These are phyloP conservation scores for Hycleus phaleratus DNA, from an alignment of 1,140 invertebrate species.

Conservation along the genomic window DNA sequence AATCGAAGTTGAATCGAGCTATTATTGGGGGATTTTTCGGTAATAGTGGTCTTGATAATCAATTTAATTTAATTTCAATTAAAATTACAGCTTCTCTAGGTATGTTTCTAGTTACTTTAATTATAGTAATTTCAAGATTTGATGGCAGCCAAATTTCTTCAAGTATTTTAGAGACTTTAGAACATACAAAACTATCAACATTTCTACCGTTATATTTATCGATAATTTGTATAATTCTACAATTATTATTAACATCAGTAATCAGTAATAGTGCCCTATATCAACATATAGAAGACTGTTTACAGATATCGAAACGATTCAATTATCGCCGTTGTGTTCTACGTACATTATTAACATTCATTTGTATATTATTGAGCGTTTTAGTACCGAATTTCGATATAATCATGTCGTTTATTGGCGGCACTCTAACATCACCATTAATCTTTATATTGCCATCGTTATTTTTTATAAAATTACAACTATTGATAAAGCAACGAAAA, in stretches of 20 bases:
- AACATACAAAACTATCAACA: slow-evolving; percentile 33
- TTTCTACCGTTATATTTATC: slow-evolving; percentile 52
- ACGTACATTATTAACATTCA: slow-evolving; percentile 59
- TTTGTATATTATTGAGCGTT: slow-evolving; percentile 71
- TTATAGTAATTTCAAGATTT: slow-evolving; percentile 54
- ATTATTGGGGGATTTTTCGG: slow-evolving; percentile 56
- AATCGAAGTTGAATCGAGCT: slow-evolving; percentile 54
- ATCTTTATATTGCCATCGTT: slow-evolving; percentile 80
- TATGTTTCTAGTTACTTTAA: slow-evolving; percentile 56
- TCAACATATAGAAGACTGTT: slow-evolving; percentile 60
- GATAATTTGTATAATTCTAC: slow-evolving; percentile 60
- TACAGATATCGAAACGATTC: slow-evolving; percentile 51
- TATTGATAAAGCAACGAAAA: slow-evolving; percentile 18
- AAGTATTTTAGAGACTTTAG: slow-evolving; percentile 53
- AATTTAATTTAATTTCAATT: no score
- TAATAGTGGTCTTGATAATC: slow-evolving; percentile 29
- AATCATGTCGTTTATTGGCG: slow-evolving; percentile 81
- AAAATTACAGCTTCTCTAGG: slow-evolving; percentile 47
- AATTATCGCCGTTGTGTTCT: slow-evolving; percentile 53
- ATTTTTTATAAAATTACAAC: slow-evolving; percentile 58
- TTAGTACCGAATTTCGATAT: slow-evolving; percentile 79
- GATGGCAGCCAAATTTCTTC: slow-evolving; percentile 42
- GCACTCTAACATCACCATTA: slow-evolving; percentile 74
- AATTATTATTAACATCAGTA: slow-evolving; percentile 66
- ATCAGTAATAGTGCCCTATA: slow-evolving; percentile 67